A percentile compares a stretch with the other conserved stretches of the same genome.
phyloP scores from a whole-genome alignment of 2,113 vertebrate species.

The Lophius piscatorius region DNA sequence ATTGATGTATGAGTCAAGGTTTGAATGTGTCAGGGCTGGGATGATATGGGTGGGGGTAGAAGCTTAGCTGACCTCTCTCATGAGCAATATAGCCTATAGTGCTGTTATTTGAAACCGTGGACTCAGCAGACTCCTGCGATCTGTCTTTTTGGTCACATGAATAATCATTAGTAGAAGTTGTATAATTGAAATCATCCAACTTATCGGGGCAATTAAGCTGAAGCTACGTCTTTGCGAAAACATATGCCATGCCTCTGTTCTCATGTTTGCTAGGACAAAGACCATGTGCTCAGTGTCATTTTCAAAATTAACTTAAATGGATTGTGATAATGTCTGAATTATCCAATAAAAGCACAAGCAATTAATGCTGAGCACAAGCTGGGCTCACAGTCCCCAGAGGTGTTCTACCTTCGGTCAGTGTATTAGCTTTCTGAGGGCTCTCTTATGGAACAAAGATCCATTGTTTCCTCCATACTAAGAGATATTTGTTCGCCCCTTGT shows the following conservation, averaged over 20 bases:
- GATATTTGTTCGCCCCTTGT: constrained; percentile 79
- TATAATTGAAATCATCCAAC: constrained; percentile 50
- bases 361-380: constrained; percentile 73
- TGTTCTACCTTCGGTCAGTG: constrained; percentile 71
- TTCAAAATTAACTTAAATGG: constrained; percentile 78
- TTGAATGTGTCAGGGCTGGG: constrained; percentile 60
- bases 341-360: constrained; percentile 79
- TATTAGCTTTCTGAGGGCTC: constrained; percentile 67
- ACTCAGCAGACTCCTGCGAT: constrained; percentile 58
- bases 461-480: constrained; percentile 77
- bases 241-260: constrained; percentile 50
- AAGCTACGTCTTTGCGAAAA: constrained; percentile 32
- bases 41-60: constrained; percentile 68
- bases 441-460: constrained; percentile 72
- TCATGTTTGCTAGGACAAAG: constrained; percentile 65
- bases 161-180: constrained; percentile 54
- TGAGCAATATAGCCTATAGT: constrained; percentile 65
- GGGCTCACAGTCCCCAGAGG: constrained; percentile 67
- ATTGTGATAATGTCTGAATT: constrained; percentile 72
- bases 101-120: constrained; percentile 69
- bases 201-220: constrained; percentile 46
- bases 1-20: constrained; percentile 71
- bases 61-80: constrained; percentile 66
- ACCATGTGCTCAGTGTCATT: constrained; percentile 72
- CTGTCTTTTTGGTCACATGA: constrained; percentile 69